phyloP scores from a whole-genome alignment of 1,140 invertebrate genomes.

The Telenomus remus region DNA sequence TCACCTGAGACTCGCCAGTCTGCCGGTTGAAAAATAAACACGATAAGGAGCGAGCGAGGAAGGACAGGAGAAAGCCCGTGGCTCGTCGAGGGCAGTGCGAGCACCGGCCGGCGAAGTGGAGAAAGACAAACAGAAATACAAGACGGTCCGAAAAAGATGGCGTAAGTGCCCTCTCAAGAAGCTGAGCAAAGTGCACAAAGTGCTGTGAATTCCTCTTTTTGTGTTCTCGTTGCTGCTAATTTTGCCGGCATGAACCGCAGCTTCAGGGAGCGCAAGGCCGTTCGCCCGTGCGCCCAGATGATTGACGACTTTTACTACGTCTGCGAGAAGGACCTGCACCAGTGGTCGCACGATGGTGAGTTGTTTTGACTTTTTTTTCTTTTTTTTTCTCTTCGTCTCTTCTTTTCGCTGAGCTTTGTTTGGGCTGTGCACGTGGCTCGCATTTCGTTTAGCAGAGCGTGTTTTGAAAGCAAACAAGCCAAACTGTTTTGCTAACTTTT shows the following conservation, averaged over 20 bases:
- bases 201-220: not conserved
- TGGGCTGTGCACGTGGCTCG: too few relatives aligned
- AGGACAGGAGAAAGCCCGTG: conserved; percentile 23
- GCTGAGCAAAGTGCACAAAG: not conserved
- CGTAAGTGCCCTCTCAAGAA: conserved; percentile 3
- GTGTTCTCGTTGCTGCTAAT: not conserved
- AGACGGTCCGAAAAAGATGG: conserved; percentile 24
- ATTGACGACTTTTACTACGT: not conserved
- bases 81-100: conserved; percentile 13
- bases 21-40: conserved; percentile 1
- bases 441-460: too few relatives aligned
- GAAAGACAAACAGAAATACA: conserved; percentile 30
- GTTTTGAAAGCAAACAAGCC: too few relatives aligned
- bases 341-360: not conserved
- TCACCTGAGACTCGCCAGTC: not conserved
- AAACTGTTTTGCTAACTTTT: too few relatives aligned
- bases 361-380: not conserved
- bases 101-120: conserved; percentile 25
- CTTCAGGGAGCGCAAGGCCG: not conserved
- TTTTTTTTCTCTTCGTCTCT: not conserved
- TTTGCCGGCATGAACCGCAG: not conserved
- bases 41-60: conserved; percentile 19
- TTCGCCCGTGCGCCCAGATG: not conserved
- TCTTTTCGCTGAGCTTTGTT: not conserved
- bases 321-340: not conserved